Conservation (phyloP, 1,140 invertebrate species). For the Tetramorium parvispinum region DNA sequence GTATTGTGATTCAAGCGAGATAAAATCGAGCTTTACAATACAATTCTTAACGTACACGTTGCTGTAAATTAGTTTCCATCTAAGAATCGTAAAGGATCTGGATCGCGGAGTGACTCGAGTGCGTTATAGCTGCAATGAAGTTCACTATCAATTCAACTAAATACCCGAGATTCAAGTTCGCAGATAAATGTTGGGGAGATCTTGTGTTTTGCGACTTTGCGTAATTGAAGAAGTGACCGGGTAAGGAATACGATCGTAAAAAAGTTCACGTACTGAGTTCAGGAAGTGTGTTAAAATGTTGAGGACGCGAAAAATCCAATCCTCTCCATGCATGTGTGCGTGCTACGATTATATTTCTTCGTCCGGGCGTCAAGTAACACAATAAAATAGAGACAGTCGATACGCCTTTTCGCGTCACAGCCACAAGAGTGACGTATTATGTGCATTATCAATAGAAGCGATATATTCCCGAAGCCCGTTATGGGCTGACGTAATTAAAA, state of each 20-base stretch:
- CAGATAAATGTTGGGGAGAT: neutral
- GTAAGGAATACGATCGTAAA: neutral
- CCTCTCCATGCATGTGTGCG: neutral
- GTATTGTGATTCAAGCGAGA: neutral
- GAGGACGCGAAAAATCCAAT: neutral
- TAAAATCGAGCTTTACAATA: neutral
- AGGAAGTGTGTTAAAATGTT: neutral
- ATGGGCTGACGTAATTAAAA: constrained; percentile 59
- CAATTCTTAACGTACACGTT: neutral
- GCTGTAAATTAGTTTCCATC: neutral
- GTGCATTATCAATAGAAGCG: constrained; percentile 49
- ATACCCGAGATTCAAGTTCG: constrained; percentile 23
- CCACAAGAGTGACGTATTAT: constrained; percentile 34
- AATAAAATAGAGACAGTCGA: constrained; percentile 27
- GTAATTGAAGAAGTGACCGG: neutral
- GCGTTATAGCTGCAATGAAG: neutral
- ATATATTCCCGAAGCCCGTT: constrained; percentile 4
- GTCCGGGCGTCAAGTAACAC: neutral
- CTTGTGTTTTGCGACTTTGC: neutral
- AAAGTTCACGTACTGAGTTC: too few relatives aligned
- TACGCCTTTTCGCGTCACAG: constrained; percentile 46
- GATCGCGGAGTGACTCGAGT: neutral
- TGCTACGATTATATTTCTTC: neutral
- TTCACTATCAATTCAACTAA: neutral
- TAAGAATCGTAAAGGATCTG: too few relatives aligned